phyloP scores from a whole-genome alignment of 2,888 invertebrate genomes.

The Andricus quercusramuli region DNA sequence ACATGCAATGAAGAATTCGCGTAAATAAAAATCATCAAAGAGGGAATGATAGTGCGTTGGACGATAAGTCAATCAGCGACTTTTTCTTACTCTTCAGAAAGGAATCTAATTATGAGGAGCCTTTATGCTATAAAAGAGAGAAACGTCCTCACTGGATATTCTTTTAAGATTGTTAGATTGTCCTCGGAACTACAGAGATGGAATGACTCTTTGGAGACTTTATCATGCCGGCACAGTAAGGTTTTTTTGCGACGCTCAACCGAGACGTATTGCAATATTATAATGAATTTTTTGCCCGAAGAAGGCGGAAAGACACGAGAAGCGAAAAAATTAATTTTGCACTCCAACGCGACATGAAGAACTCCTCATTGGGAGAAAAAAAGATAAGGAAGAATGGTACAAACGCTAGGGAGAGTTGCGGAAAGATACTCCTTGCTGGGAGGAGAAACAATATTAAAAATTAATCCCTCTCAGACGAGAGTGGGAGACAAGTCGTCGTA shows the following conservation, averaged over 20 bases:
- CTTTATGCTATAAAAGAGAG: neutral
- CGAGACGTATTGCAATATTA: constrained; percentile 60
- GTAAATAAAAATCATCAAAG: neutral
- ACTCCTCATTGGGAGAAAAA: constrained; percentile 47
- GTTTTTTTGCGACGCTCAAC: constrained; percentile 4
- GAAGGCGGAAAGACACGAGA: constrained; percentile 47
- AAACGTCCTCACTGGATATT: neutral
- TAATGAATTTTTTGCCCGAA: constrained; percentile 66
- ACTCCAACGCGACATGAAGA: constrained; percentile 41
- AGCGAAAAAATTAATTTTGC: constrained; percentile 63
- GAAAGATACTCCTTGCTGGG: constrained; percentile 36
- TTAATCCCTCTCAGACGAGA: constrained; percentile 60
- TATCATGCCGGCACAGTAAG: constrained; percentile 4
- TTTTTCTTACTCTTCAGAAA: neutral
- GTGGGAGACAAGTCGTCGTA: constrained; percentile 66
- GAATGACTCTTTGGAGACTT: constrained; percentile 14
- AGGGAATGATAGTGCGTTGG: neutral
- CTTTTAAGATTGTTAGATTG: neutral
- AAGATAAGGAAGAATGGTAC: constrained; percentile 25
- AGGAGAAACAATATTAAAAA: constrained; percentile 66
- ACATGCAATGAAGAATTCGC: neutral
- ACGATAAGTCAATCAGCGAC: constrained; percentile 4
- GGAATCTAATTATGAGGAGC: neutral
- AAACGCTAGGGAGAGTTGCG: constrained; percentile 42
- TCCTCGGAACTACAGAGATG: neutral